Conservation (phyloP, 2,113 vertebrate genomes). For the Podarcis muralis region DNA sequence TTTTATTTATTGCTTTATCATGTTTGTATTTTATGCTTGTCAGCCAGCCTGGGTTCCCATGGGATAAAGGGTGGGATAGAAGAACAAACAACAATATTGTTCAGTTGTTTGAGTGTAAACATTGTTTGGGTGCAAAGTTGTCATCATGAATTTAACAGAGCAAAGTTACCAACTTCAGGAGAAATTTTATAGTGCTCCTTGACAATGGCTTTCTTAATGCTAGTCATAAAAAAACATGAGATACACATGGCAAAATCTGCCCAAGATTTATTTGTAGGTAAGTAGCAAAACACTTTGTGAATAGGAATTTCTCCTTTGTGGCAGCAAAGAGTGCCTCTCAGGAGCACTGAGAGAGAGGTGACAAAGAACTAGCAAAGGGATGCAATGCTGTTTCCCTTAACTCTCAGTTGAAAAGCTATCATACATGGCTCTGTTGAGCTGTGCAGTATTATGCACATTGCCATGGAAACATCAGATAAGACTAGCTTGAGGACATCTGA, state of each 20-base stretch:
- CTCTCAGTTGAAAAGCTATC: background rate
- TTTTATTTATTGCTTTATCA: too few species aligned
- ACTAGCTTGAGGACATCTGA: background rate
- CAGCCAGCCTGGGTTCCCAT: too few species aligned
- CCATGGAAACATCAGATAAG: constrained; percentile 21
- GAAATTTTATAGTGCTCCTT: background rate
- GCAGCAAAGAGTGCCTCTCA: background rate
- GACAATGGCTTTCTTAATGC: background rate
- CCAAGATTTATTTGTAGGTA: background rate
- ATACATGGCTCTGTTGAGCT: background rate
- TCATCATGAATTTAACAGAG: background rate
- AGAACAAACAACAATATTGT: too few species aligned
- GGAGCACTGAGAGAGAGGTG: background rate
- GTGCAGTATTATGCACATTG: background rate
- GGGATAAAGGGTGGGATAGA: too few species aligned
- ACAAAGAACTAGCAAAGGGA: background rate
- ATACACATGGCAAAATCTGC: background rate
- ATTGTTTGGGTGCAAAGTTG: background rate
- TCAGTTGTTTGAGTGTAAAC: too few species aligned
- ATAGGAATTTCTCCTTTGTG: background rate
- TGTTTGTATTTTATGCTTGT: too few species aligned
- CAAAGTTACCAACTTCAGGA: background rate
- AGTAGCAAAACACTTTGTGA: background rate
- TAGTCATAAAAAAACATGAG: background rate
- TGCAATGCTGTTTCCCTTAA: background rate